phyloP scores from a whole-genome alignment of 2,888 invertebrate species.

The Willowsia nigromaculata region DNA sequence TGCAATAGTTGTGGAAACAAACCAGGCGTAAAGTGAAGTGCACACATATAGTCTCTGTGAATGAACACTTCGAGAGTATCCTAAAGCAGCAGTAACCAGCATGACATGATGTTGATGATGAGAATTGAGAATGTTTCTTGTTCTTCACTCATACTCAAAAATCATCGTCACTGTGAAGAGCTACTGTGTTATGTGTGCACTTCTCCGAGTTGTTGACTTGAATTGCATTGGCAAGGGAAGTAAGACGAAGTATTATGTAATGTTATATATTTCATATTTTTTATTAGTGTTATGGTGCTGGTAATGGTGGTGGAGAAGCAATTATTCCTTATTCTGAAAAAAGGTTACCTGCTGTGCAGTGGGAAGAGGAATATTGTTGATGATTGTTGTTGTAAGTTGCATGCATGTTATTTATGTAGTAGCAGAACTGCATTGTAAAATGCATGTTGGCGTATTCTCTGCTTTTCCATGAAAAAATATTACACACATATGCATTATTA shows the following conservation, averaged over 20 bases:
- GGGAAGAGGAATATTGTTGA: background rate
- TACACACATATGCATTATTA: background rate
- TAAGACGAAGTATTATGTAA: background rate
- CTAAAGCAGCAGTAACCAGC: background rate
- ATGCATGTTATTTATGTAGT: slow-evolving; percentile 12
- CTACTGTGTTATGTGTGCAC: slow-evolving; percentile 1
- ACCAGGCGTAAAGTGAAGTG: slow-evolving; percentile 26
- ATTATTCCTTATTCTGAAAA: slow-evolving; percentile 78
- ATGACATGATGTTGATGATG: slow-evolving; percentile 5
- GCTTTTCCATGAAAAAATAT: slow-evolving; percentile 19
- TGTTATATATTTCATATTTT: slow-evolving; percentile 26
- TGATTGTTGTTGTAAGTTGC: slow-evolving; percentile 30
- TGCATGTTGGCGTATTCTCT: slow-evolving; percentile 14
- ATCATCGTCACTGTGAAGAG: background rate
- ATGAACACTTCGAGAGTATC: background rate
- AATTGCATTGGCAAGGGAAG: background rate
- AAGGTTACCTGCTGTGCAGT: slow-evolving; percentile 77
- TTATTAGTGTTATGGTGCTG: slow-evolving; percentile 34
- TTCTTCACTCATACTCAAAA: slow-evolving; percentile 13
- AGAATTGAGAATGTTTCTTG: slow-evolving; percentile 19
- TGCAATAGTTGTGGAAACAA: background rate
- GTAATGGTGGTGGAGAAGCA: slow-evolving; percentile 73
- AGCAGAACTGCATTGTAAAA: slow-evolving; percentile 29
- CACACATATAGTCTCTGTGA: slow-evolving; percentile 19
- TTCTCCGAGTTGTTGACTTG: background rate